These are phyloP conservation scores for Omphaloscelis lunosa DNA, from an alignment of 2,888 invertebrate species.

Conservation along the genomic window DNA sequence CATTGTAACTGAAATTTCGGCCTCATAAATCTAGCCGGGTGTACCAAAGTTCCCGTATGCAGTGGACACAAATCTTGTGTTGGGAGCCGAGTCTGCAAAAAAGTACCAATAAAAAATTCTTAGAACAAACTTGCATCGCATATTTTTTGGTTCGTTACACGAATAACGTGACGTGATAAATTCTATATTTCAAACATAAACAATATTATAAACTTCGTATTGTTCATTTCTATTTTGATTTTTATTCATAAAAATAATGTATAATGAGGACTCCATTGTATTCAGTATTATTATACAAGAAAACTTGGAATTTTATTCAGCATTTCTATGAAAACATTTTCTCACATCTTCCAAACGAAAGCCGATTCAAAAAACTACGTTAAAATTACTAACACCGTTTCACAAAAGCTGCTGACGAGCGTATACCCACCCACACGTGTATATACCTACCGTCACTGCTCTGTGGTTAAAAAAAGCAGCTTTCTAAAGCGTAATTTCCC, in stretches of 20 bases:
- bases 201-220: neutral
- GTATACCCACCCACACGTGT: neutral
- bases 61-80: conserved; percentile 68
- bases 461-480: conserved; percentile 47
- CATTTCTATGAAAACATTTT: conserved; percentile 17
- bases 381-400: conserved; percentile 29
- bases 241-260: neutral
- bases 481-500: conserved; percentile 52
- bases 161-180: conserved; percentile 8
- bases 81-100: conserved; percentile 57
- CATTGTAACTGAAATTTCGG: conserved; percentile 69
- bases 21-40: conserved; percentile 65
- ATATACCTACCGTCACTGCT: conserved; percentile 16
- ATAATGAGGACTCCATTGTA: neutral
- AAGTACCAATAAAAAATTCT: conserved; percentile 61
- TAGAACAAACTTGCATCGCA: conserved; percentile 39
- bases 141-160: conserved; percentile 24
- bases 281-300: neutral
- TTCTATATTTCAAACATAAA: neutral
- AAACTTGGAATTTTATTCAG: neutral
- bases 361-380: conserved; percentile 23
- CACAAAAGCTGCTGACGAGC: conserved; percentile 41
- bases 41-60: conserved; percentile 66
- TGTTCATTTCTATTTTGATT: neutral
- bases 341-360: neutral